phyloP scores from a whole-genome alignment of 2,888 invertebrate species.

The Siphlonurus alternatus region DNA sequence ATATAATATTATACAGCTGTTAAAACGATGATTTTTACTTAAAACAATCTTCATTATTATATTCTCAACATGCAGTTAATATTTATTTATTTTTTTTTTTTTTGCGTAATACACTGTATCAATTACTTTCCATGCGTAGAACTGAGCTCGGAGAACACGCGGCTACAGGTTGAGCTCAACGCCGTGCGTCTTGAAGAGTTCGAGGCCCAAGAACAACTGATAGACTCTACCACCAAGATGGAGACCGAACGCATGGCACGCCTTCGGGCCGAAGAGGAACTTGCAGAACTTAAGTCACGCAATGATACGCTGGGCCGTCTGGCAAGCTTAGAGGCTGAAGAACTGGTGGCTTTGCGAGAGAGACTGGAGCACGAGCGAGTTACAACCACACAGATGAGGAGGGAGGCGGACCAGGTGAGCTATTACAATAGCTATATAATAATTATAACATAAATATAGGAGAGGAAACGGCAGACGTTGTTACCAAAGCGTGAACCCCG shows the following conservation, averaged over 20 bases:
- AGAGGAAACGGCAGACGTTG: too few relatives aligned
- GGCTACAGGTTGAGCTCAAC: constrained; percentile 46
- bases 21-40: too few relatives aligned
- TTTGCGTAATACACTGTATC: too few relatives aligned
- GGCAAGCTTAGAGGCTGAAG: constrained; percentile 45
- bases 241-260: constrained; percentile 30
- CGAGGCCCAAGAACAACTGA: constrained; percentile 47
- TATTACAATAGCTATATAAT: too few relatives aligned
- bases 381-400: constrained; percentile 29
- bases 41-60: too few relatives aligned
- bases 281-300: constrained; percentile 25
- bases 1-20: too few relatives aligned
- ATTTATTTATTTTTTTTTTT: too few relatives aligned
- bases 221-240: constrained; percentile 31
- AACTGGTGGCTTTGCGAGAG: constrained; percentile 40
- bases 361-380: constrained; percentile 43
- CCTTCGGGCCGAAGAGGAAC: constrained; percentile 14
- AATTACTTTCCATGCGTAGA: constrained; percentile 23
- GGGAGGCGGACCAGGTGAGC: constrained; percentile 27
- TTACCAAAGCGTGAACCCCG: too few relatives aligned
- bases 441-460: too few relatives aligned
- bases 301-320: constrained; percentile 46
- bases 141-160: constrained; percentile 43
- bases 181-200: constrained; percentile 48
- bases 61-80: too few relatives aligned